A percentile compares a stretch with the other conserved stretches of the same genome.
These are phyloP conservation scores for Busseola fusca DNA, from an alignment of 2,888 invertebrate genomes.

Conservation along the genomic window DNA sequence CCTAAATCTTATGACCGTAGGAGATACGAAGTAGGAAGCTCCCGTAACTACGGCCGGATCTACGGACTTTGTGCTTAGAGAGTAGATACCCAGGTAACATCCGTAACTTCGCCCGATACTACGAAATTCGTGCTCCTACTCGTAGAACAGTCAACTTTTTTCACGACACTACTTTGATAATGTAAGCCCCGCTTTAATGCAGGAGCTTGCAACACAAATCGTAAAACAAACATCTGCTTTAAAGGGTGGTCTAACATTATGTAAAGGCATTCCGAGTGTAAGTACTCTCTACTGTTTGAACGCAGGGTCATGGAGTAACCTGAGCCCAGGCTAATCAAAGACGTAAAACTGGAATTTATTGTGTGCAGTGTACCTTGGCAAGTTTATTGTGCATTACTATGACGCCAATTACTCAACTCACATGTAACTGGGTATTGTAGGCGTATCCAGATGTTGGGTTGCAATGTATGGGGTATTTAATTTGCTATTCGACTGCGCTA, in stretches of 20 bases:
- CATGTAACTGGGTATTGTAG: conserved; percentile 69
- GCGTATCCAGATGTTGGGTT: conserved; percentile 43
- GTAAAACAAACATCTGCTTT: conserved; percentile 57
- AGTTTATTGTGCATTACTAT: conserved; percentile 86
- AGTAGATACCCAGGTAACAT: too few relatives aligned
- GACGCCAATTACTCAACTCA: conserved; percentile 86
- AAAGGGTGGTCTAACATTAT: conserved; percentile 80
- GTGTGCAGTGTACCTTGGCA: conserved; percentile 83
- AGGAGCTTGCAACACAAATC: conserved; percentile 52
- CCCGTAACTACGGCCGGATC: neutral
- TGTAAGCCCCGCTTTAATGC: conserved; percentile 19
- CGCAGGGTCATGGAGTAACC: conserved; percentile 79
- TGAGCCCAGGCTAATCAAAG: conserved; percentile 86
- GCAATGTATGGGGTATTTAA: conserved; percentile 35
- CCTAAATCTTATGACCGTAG: neutral
- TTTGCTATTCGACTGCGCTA: conserved; percentile 19
- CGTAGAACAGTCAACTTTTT: neutral
- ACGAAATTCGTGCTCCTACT: neutral
- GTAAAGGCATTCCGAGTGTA: conserved; percentile 31
- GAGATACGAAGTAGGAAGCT: neutral
- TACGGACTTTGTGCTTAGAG: neutral
- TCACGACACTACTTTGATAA: neutral
- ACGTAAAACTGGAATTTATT: conserved; percentile 87
- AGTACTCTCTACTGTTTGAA: conserved; percentile 46
- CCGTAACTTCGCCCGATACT: neutral